These are phyloP conservation scores for Drosophila limbata DNA, from an alignment of 2,888 invertebrate species.

Conservation along the genomic window DNA sequence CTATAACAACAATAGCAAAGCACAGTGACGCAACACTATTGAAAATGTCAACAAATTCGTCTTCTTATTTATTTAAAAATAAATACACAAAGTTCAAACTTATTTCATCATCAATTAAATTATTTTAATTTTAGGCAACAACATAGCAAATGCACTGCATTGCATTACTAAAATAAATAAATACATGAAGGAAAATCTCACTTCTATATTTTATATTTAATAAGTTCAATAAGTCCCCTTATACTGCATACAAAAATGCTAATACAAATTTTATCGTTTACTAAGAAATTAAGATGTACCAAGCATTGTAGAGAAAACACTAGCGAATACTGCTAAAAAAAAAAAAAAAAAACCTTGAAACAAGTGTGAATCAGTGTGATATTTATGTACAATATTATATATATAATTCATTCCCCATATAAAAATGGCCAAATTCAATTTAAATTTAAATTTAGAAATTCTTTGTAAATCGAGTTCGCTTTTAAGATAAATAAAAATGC, in stretches of 20 bases:
- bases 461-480: background rate
- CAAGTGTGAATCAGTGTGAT: background rate
- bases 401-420: background rate
- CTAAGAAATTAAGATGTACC: background rate
- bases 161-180: background rate
- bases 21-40: conserved; percentile 7
- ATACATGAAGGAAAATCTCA: too few relatives aligned
- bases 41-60: background rate
- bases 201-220: too few relatives aligned
- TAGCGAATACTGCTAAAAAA: too few relatives aligned
- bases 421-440: too few relatives aligned
- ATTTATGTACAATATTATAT: background rate
- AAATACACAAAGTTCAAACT: too few relatives aligned
- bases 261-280: background rate
- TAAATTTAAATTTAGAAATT: background rate
- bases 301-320: too few relatives aligned
- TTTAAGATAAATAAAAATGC: background rate
- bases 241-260: background rate
- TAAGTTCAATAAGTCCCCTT: too few relatives aligned
- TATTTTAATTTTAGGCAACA: too few relatives aligned
- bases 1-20: conserved; percentile 9
- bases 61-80: too few relatives aligned
- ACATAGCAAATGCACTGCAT: too few relatives aligned
- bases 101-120: too few relatives aligned
- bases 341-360: too few relatives aligned